Base-by-base conservation (phyloP, 2,888 invertebrate species). In the Xanthorhoe designata region DNA sequence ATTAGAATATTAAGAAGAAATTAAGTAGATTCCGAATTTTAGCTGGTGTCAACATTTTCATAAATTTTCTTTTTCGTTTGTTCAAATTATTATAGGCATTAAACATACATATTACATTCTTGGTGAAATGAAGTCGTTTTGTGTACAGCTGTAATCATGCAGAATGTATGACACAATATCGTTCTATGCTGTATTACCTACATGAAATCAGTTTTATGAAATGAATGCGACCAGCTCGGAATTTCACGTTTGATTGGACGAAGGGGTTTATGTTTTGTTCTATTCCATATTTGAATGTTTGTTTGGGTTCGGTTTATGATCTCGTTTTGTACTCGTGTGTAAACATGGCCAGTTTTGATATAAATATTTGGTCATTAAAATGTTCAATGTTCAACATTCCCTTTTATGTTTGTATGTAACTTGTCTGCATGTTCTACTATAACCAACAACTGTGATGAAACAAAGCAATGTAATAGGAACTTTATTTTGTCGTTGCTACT, bases 201-300 rank as follows among this genome's bases (percentile, higher is more conserved):
- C 78, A 80, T 81, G 78, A 76, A 84, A 82, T 82, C 80, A 72
- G 77, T 79, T 49, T 19, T 56, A 61, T 58, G 61, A 71, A 74
- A 61, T 57, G 60, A 72, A 74, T 75, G 69, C 73, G 71, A 35
- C 69, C 64, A 61, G 66, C 70, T 66, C 49, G 57, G 69, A 70
- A 73, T 78, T 74, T 74, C 70, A 69, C 65, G 65, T 68, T 61
- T 74, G 70, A 64, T 72, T 72, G 68, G 61, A 70, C 64, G 67
- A 64, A 66, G 69, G 61, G 69, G 64, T 71, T 71, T 68, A 69
- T 72, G 72, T 74, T 71, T 71, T 70, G 70, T 70, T 62, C 61
- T 59, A 65, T 70, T 62, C 61, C 66, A 70, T 70, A 66, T 71
- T 61, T 66, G 61, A 68, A 66, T 64, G 68, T 69, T 64, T 69